Evolutionary conservation across 1,140 invertebrate species (phyloP), one percentile per base, ranked within the genome.

Genomic region (Drosophila pachea): DNA sequence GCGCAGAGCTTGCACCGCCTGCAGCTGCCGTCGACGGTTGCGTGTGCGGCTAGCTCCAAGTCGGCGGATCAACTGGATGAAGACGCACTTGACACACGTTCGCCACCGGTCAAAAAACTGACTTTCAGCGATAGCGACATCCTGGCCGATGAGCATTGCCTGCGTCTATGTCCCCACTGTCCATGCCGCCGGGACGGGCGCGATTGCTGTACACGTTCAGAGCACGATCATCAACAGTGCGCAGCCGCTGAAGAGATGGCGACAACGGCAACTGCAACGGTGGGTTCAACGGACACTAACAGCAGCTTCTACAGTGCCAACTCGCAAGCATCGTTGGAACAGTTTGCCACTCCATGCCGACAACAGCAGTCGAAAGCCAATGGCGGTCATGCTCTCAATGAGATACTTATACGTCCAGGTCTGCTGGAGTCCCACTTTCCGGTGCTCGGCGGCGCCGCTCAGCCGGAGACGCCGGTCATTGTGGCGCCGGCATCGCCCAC

Each of bases 351-450:
- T 9, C 82, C 73, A 16, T 31, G 22, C 2, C 38, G 54, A 6
- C 69, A 72, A 14, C 47, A 22, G 4, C 67, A 40, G n/a, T 35
- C 42, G 5, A 35, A 65, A 7, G 11, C 64, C 5, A 86, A 87
- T 42, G 71, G 76, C 8, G 68, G 61, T 0, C 55, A 71, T 7
- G 49, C 56, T 4, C 54, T 71, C 45, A 78, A 77, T 32, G 68
- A 69, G 64, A 75, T 75, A 14, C 62, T 82, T 6, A 87, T 86
- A 52, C 79, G 78, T 45, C 76, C 79, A 3, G 89, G 88, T 32
- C 78, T 89, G 2, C 68, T 89, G 4, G 89, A 89, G 52, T 89
- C 89, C 9, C 89, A 89, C 53, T 89, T 89, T 60, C 89, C 89
- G 2, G 72, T 88, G 4, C 56, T 48, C 31, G 53, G 45, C 33